Conservation (phyloP, 2,797 vertebrate species). For the Phaenicophaeus curvirostris region DNA sequence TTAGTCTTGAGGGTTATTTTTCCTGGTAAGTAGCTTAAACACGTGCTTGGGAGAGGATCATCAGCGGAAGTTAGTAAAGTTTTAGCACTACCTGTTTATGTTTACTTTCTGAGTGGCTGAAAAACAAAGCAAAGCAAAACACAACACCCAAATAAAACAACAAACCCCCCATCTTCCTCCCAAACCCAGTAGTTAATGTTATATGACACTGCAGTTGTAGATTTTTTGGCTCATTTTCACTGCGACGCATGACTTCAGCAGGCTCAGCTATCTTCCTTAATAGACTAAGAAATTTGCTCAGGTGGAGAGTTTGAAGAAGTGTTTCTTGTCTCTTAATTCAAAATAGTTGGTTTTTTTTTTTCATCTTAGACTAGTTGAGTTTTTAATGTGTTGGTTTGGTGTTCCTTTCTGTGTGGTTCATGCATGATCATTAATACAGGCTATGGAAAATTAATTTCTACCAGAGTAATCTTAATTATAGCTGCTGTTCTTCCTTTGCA, state of each 20-base stretch:
- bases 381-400: not conserved
- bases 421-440: slow-evolving; percentile 15
- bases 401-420: not conserved
- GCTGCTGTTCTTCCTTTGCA: slow-evolving; percentile 52
- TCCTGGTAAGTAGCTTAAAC: not conserved
- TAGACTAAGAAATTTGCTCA: not conserved
- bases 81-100: not conserved
- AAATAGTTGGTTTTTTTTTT: not conserved
- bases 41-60: not conserved
- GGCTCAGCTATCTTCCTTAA: not conserved
- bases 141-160: not conserved
- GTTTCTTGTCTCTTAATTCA: not conserved
- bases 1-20: not conserved
- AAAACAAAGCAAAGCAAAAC: not conserved
- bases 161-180: not conserved
- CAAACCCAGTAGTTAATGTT: not conserved
- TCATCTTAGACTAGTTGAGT: not conserved
- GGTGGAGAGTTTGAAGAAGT: not conserved
- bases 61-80: not conserved
- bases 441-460: not conserved
- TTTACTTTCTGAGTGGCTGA: not conserved
- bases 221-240: not conserved
- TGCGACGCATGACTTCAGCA: not conserved
- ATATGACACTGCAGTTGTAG: not conserved
- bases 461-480: not conserved